These are phyloP conservation scores for Myoxocephalus aenaeus DNA, from an alignment of 2,797 vertebrate genomes.

Conservation along the genomic window DNA sequence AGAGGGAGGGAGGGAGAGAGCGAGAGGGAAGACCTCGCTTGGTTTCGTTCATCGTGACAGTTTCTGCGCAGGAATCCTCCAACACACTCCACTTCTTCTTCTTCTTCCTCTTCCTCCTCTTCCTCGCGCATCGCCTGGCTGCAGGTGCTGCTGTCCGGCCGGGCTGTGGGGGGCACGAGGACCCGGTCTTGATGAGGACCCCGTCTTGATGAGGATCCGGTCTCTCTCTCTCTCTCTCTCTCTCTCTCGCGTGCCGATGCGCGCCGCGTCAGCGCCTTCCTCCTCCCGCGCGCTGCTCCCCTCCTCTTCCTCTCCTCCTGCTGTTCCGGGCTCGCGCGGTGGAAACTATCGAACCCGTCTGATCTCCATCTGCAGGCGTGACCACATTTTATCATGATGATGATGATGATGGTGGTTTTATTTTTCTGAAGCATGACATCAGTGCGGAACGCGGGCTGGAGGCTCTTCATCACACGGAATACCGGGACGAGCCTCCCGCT, in stretches of 20 bases:
- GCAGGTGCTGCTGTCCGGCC: no score
- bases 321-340: background rate
- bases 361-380: background rate
- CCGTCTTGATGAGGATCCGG: no score
- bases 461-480: conserved; percentile 58
- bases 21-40: background rate
- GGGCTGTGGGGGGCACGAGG: no score
- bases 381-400: background rate
- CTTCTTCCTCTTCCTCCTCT: background rate
- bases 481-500: conserved; percentile 14
- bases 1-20: background rate
- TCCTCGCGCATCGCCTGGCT: background rate
- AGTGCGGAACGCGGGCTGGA: conserved; percentile 46
- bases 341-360: background rate
- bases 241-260: no score
- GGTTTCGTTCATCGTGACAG: background rate
- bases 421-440: conserved; percentile 51
- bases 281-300: background rate
- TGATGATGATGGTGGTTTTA: background rate
- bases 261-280: no score
- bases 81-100: background rate
- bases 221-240: no score
- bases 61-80: background rate
- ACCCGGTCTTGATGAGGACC: no score
- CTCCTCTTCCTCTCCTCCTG: background rate